Percentiles rank a stretch among this genome's conserved stretches.
phyloP scores from a whole-genome alignment of 2,888 invertebrate genomes.

The Crepidodera aurea region DNA sequence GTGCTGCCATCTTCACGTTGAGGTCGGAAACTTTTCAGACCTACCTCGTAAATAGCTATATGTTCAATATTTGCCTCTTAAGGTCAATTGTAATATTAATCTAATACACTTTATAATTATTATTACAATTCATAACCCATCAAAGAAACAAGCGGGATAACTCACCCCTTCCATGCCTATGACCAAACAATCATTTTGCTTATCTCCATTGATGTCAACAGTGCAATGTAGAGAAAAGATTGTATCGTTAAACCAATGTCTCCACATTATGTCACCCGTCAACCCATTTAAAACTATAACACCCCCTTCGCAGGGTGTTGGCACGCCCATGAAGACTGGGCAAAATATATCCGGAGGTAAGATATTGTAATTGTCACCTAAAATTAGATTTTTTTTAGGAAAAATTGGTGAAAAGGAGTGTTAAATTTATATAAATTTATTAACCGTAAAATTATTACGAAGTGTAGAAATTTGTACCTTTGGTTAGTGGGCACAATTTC shows the following conservation, averaged over 20 bases:
- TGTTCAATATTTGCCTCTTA: too few species aligned
- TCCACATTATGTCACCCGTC: slow-evolving; percentile 77
- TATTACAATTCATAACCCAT: too few species aligned
- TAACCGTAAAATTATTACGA: too few species aligned
- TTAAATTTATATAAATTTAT: too few species aligned
- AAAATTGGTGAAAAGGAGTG: neutral
- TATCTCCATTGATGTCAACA: slow-evolving; percentile 74
- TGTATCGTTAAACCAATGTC: slow-evolving; percentile 75
- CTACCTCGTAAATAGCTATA: too few species aligned
- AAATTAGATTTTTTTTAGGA: slow-evolving; percentile 2
- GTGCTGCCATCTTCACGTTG: too few species aligned
- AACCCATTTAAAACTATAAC: slow-evolving; percentile 77
- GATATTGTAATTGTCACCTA: slow-evolving; percentile 65
- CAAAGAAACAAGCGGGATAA: too few species aligned
- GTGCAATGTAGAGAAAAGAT: slow-evolving; percentile 78
- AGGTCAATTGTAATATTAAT: too few species aligned
- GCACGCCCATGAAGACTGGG: slow-evolving; percentile 72
- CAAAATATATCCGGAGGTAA: slow-evolving; percentile 68
- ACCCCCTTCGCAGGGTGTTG: slow-evolving; percentile 76
- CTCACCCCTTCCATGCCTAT: slow-evolving; percentile 76
- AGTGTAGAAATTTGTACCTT: too few species aligned
- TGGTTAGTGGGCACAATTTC: too few species aligned
- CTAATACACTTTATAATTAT: too few species aligned
- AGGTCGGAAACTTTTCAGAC: too few species aligned
- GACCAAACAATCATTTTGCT: slow-evolving; percentile 74